These are phyloP conservation scores for Disparrhopalites patrizii DNA, from an alignment of 2,888 invertebrate genomes.

Conservation along the genomic window DNA sequence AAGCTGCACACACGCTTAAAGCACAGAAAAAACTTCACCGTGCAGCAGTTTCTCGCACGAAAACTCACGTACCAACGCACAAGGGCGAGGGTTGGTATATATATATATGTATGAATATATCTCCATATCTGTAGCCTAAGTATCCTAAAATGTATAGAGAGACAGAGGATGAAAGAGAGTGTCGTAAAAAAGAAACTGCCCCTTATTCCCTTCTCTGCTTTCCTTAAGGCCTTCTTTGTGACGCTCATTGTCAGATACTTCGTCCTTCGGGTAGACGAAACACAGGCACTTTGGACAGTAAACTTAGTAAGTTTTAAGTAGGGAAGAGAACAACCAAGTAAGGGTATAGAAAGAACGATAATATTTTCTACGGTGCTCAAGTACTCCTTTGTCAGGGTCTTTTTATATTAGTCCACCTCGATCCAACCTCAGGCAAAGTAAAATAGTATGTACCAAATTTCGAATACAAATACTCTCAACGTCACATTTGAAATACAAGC, in stretches of 20 bases:
- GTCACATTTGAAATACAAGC: too few species aligned
- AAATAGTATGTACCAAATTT: background rate
- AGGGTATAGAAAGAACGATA: too few species aligned
- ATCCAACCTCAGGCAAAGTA: background rate
- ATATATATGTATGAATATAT: background rate
- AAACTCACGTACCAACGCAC: background rate
- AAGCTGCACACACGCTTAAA: too few species aligned
- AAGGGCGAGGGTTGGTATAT: background rate
- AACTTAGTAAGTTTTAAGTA: constrained; percentile 5
- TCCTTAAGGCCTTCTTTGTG: constrained; percentile 19
- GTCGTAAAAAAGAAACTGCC: constrained; percentile 1
- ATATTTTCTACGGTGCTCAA: too few species aligned
- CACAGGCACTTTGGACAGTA: background rate
- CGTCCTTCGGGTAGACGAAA: constrained; percentile 15
- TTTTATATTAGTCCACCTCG: background rate
- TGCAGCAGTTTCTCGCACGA: background rate
- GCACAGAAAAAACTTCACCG: too few species aligned
- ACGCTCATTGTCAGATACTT: constrained; percentile 16
- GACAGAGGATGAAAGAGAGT: too few species aligned
- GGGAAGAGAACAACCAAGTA: constrained; percentile 11
- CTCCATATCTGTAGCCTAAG: too few species aligned
- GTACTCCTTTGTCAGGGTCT: too few species aligned
- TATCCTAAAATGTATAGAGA: too few species aligned
- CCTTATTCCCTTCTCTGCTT: constrained; percentile 11
- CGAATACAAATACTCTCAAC: background rate